These are phyloP conservation scores for Acheta domesticus DNA, from an alignment of 2,888 invertebrate species.

Conservation along the genomic window DNA sequence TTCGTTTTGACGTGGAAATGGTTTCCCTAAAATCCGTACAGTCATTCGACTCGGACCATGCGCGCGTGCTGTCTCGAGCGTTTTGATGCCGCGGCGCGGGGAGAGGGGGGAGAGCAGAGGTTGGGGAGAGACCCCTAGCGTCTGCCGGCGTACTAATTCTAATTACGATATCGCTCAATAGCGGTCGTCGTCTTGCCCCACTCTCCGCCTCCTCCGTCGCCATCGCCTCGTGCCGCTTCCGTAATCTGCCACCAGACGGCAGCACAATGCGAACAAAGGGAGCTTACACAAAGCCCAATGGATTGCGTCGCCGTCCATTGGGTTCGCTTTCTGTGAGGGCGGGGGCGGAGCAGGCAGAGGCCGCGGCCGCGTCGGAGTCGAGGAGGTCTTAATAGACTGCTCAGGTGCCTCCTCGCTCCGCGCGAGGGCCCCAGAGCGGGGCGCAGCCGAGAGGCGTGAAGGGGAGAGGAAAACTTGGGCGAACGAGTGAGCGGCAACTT, in stretches of 20 bases:
- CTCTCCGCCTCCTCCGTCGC: neutral
- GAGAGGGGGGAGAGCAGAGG: no score
- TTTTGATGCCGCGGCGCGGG: no score
- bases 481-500: slow-evolving; percentile 1
- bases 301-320: slow-evolving; percentile 1
- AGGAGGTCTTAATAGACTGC: slow-evolving; percentile 10
- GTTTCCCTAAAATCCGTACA: no score
- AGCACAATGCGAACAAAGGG: slow-evolving; percentile 9
- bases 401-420: neutral
- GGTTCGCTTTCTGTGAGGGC: slow-evolving; percentile 9
- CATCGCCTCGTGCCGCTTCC: neutral
- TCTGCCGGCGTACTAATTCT: neutral
- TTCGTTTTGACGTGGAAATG: no score
- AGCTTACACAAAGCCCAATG: slow-evolving; percentile 18
- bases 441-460: neutral
- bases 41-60: no score
- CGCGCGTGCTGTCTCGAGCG: no score
- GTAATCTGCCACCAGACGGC: slow-evolving; percentile 4
- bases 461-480: neutral
- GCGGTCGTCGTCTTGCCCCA: slow-evolving; percentile 9
- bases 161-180: slow-evolving; percentile 10
- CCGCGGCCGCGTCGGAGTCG: neutral
- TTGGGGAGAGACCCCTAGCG: neutral
- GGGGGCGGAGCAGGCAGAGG: neutral
- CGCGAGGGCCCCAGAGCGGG: neutral